A percentile compares a stretch with the other conserved stretches of the same genome.
Conservation (phyloP, 2,797 vertebrate species). For the Enteromius thamalakanensis region DNA sequence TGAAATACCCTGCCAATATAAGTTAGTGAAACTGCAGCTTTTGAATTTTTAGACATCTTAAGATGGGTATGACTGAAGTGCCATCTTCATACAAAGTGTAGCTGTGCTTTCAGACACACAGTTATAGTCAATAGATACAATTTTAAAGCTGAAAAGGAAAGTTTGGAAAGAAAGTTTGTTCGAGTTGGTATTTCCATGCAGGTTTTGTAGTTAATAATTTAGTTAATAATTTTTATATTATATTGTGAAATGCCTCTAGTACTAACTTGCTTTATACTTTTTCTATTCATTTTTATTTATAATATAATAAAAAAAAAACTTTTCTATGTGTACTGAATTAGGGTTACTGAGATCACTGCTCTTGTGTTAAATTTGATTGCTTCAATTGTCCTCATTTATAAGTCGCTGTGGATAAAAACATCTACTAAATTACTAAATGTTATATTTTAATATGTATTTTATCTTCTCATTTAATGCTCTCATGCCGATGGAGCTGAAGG, state of each 20-base stretch:
- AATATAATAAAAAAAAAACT: too few relatives aligned
- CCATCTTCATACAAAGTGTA: not conserved
- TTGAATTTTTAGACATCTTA: conserved; percentile 18
- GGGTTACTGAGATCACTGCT: too few relatives aligned
- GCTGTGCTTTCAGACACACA: not conserved
- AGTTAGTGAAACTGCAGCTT: not conserved
- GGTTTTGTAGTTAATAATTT: not conserved
- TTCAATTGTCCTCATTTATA: too few relatives aligned
- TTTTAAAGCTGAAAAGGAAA: not conserved
- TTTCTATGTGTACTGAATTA: too few relatives aligned
- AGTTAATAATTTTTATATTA: not conserved
- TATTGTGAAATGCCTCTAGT: too few relatives aligned
- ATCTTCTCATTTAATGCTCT: not conserved
- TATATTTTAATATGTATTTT: not conserved
- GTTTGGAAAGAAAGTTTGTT: not conserved
- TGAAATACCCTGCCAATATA: conserved; percentile 24
- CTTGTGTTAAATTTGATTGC: too few relatives aligned
- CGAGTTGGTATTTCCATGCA: not conserved
- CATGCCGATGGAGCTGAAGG: not conserved
- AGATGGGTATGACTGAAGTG: conserved; percentile 1
- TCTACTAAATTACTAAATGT: too few relatives aligned
- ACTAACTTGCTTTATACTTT: too few relatives aligned
- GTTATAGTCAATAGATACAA: conserved; percentile 13
- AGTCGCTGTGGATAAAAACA: too few relatives aligned
- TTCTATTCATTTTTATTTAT: too few relatives aligned